phyloP scores from a whole-genome alignment of 2,113 vertebrate species.

The Clinocottus analis region DNA sequence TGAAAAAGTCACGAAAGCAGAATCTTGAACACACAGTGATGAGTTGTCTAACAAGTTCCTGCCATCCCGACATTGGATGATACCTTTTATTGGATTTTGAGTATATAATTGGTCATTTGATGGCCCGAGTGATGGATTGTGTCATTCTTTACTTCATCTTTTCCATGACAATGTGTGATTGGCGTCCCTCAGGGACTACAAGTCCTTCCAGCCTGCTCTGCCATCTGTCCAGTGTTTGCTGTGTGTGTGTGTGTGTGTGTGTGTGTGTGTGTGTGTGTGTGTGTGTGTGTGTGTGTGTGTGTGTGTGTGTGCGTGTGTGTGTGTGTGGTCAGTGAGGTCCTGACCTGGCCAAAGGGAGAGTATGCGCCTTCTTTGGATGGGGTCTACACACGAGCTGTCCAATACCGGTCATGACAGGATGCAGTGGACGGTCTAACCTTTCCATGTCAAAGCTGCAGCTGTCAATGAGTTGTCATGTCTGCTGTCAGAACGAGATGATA shows the following conservation, averaged over 20 bases:
- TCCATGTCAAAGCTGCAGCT: conserved; percentile 47
- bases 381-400: conserved; percentile 54
- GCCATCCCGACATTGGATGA: conserved; percentile 24
- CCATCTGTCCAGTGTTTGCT: conserved; percentile 76
- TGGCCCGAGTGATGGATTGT: conserved; percentile 64
- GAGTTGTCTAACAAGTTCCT: conserved; percentile 4
- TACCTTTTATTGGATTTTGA: conserved; percentile 63
- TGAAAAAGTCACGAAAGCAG: not conserved
- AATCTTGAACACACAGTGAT: not conserved
- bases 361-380: conserved; percentile 52
- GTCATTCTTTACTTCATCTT: conserved; percentile 72
- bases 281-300: conserved; percentile 7
- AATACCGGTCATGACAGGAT: conserved; percentile 75
- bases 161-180: conserved; percentile 81
- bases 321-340: conserved; percentile 58
- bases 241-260: conserved; percentile 5
- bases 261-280: not conserved
- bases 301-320: conserved; percentile 14
- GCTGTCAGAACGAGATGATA: conserved; percentile 30
- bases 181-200: conserved; percentile 82
- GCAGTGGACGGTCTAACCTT: conserved; percentile 60
- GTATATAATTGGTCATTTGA: conserved; percentile 70
- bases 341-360: conserved; percentile 69
- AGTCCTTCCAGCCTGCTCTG: conserved; percentile 49
- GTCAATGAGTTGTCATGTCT: conserved; percentile 41